phyloP scores from a whole-genome alignment of 1,140 invertebrate species.

The Listronotus bonariensis region DNA sequence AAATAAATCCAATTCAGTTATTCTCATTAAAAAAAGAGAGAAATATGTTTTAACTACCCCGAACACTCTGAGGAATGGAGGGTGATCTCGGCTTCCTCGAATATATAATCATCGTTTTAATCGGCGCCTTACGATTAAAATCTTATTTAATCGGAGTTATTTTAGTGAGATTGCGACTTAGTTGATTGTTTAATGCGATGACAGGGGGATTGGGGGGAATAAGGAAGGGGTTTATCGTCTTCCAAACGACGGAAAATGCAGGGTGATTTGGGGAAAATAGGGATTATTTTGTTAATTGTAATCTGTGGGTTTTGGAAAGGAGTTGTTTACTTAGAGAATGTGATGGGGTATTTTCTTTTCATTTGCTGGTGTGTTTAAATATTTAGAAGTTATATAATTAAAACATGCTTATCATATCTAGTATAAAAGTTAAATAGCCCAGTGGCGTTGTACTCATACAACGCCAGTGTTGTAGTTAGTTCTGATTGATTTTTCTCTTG shows the following conservation, averaged over 20 bases:
- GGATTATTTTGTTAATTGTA: slow-evolving; percentile 3
- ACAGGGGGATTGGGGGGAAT: slow-evolving; percentile 1
- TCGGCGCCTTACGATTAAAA: slow-evolving; percentile 43
- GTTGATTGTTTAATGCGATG: slow-evolving; percentile 43
- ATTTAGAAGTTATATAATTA: too few species aligned
- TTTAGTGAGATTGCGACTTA: slow-evolving; percentile 43
- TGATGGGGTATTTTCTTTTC: too few species aligned
- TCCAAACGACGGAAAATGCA: slow-evolving; percentile 17
- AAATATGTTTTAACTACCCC: too few species aligned
- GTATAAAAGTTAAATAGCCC: too few species aligned
- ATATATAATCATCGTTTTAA: slow-evolving; percentile 43
- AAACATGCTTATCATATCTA: too few species aligned
- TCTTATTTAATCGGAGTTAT: slow-evolving; percentile 44
- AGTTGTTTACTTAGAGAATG: background rate
- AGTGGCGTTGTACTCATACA: too few species aligned
- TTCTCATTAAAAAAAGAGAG: too few species aligned
- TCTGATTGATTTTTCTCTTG: too few species aligned
- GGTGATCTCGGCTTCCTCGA: background rate
- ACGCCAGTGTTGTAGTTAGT: too few species aligned
- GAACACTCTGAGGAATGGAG: slow-evolving; percentile 10
- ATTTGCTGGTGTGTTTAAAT: background rate
- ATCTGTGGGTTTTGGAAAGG: background rate
- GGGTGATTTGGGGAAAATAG: slow-evolving; percentile 25
- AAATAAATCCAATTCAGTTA: too few species aligned
- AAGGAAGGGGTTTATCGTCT: slow-evolving; percentile 17